These are phyloP conservation scores for Acanthopleura granulata DNA, from an alignment of 2,888 invertebrate genomes.

Conservation along the genomic window DNA sequence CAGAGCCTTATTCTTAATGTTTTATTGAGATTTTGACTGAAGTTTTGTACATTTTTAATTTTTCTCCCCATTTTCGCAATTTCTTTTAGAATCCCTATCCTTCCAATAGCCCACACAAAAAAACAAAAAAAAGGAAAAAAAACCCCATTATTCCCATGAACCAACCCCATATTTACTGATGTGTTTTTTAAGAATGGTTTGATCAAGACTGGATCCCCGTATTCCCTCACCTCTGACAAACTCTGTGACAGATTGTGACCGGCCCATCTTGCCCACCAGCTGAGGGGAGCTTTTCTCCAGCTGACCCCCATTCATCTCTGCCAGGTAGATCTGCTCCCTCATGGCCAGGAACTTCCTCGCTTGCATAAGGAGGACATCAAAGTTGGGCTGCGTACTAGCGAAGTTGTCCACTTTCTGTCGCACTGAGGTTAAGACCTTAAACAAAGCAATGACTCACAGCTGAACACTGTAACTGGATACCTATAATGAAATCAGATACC, in stretches of 20 bases:
- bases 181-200: too few species aligned
- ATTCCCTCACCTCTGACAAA: background rate
- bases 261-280: background rate
- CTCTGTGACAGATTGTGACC: constrained; percentile 6
- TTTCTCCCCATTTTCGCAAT: too few species aligned
- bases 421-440: constrained; percentile 81
- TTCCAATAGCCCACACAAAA: too few species aligned
- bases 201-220: background rate
- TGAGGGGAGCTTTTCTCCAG: background rate
- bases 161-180: too few species aligned
- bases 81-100: too few species aligned
- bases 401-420: constrained; percentile 88
- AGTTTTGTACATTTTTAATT: too few species aligned
- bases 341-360: constrained; percentile 80
- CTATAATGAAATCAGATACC: too few species aligned
- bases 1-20: too few species aligned
- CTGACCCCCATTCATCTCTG: background rate
- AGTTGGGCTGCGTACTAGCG: constrained; percentile 69
- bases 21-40: too few species aligned
- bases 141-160: too few species aligned
- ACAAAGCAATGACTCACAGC: constrained; percentile 23
- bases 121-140: too few species aligned
- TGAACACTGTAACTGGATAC: too few species aligned
- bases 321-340: constrained; percentile 39
- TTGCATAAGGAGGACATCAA: constrained; percentile 79